A percentile compares a stretch with the other conserved stretches of the same genome.
Evolutionary conservation across 2,113 vertebrate species (phyloP).

Genomic region (Bombycilla garrulus): DNA sequence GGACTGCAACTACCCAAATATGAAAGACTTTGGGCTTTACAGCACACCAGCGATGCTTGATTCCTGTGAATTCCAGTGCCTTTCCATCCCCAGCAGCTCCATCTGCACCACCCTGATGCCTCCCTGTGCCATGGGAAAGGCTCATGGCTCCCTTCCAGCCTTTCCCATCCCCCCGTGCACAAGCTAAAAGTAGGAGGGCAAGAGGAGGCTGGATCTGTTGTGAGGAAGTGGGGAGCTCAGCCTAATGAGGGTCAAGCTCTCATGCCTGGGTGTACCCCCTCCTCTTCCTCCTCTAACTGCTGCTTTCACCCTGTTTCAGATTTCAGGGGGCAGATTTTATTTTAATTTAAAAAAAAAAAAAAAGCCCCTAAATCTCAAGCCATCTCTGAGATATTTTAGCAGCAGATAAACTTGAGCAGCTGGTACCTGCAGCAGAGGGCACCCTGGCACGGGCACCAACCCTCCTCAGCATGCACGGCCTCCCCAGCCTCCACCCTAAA

Average conservation of each 20-base stretch:
- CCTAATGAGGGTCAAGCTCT: not conserved
- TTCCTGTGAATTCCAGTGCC: not conserved
- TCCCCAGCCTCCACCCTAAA: conserved; percentile 37
- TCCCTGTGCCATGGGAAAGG: fast-evolving
- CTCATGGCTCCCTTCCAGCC: fast-evolving
- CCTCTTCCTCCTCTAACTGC: not conserved
- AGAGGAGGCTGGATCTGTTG: not conserved
- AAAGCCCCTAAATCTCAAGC: not conserved
- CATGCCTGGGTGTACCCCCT: fast-evolving
- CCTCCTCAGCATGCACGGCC: fast-evolving
- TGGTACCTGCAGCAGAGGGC: not conserved
- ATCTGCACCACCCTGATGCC: fast-evolving
- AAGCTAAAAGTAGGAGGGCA: fast-evolving
- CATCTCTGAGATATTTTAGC: not conserved
- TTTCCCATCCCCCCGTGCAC: fast-evolving
- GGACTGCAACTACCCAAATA: not conserved
- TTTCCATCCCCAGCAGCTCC: not conserved
- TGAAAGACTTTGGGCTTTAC: not conserved
- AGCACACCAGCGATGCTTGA: fast-evolving
- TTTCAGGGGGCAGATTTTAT: fast-evolving
- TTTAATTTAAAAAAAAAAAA: not conserved
- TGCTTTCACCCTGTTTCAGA: not conserved
- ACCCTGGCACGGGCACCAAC: not conserved
- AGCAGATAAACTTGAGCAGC: not conserved
- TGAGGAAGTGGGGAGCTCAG: not conserved